Base-by-base conservation (phyloP, 2,888 invertebrate species). In the Conistra vaccinii region DNA sequence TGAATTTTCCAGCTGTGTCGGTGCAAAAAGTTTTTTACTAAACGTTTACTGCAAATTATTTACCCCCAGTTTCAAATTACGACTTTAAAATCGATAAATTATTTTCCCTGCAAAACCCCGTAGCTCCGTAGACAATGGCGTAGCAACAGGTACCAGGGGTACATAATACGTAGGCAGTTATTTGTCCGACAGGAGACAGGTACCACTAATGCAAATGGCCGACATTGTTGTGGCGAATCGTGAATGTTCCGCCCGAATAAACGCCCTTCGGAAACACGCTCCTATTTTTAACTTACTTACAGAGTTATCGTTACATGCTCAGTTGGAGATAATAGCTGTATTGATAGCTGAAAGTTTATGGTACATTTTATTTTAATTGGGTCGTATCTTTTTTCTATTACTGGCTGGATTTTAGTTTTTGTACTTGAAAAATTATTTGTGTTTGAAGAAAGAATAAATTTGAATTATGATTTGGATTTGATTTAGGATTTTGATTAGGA, bases 201-300 rank as follows among this genome's bases (percentile, higher is more conserved):
- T 77, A 73, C 58, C 81, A 70, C 45, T 71, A 78, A 83, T 73
- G 62, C 79, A 78, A 84, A 85, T 76, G 75, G 70, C 72, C 55
- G 80, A 70, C 83, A 83, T 85, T 71, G 62, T 76, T 79, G 78
- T 35, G 83, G 69, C 35, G 61, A 83, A 73, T 76, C 68, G 66
- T 69, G 68, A 70, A 76, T 73, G 48, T 83, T 85, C 73, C 65
- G 69, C 70, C 62, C 57, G 79, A 83, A 71, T 74, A 67, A 70
- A 48, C 75, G 55, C 72, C 70, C 83, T 81, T 81, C 79, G 55
- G 39, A 84, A 83, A 85, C 80, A 85, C 23, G 53, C 61, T 57
- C 60, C 75, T 72, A 73, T 83, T 78, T 73, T 77, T 81, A 60
- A 57, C 53, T 42, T 26, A 26, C 51, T 29, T 48, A 48, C 48